Conservation (phyloP, 2,888 invertebrate species). For the Drosophila leonis region DNA sequence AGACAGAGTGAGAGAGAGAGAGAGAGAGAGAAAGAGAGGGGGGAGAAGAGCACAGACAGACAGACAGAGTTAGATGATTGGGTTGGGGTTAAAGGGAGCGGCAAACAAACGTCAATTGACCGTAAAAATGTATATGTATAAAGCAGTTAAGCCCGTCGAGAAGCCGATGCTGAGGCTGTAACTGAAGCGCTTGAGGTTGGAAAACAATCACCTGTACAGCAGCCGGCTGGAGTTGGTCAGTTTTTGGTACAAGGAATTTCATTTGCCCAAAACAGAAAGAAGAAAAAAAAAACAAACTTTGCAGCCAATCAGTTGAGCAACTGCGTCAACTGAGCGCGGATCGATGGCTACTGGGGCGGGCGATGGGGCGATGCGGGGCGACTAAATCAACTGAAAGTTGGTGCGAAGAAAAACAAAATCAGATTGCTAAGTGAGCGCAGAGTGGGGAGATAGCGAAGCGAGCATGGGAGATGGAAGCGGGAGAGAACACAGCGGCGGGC, state of each 20-base stretch:
- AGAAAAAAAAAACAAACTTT: constrained; percentile 36
- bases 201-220: constrained; percentile 79
- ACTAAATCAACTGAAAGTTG: constrained; percentile 79
- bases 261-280: constrained; percentile 33
- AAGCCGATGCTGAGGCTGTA: constrained; percentile 50
- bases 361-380: constrained; percentile 30
- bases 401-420: constrained; percentile 80
- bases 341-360: constrained; percentile 37
- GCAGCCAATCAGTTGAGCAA: constrained; percentile 55
- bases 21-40: background rate
- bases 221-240: constrained; percentile 30
- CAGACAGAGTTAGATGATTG: constrained; percentile 13
- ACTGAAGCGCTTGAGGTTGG: constrained; percentile 74
- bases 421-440: constrained; percentile 52
- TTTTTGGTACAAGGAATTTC: constrained; percentile 46
- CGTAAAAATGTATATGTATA: constrained; percentile 74
- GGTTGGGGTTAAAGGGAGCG: constrained; percentile 12
- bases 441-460: background rate
- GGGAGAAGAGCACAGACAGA: constrained; percentile 15
- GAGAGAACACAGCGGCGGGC: background rate
- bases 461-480: background rate
- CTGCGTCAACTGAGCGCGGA: constrained; percentile 50
- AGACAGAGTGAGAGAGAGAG: constrained; percentile 9
- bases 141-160: constrained; percentile 26
- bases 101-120: constrained; percentile 79